These are phyloP conservation scores for Notechis scutatus DNA, from an alignment of 2,113 vertebrate genomes.

Conservation along the genomic window DNA sequence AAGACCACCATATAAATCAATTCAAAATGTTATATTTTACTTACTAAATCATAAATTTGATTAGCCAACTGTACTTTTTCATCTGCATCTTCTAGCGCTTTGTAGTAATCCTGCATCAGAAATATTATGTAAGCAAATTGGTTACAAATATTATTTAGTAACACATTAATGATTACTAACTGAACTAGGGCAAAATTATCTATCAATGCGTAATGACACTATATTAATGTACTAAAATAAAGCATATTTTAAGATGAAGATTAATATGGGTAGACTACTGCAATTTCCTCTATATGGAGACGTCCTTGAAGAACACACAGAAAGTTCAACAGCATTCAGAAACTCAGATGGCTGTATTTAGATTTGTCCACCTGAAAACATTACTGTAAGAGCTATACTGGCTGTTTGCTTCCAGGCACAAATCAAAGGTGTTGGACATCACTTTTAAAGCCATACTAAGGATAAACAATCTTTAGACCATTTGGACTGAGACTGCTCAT, in stretches of 20 bases:
- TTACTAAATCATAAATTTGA: constrained; percentile 99
- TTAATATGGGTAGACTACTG: neutral
- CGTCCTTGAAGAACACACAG: neutral
- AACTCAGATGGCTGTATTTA: neutral
- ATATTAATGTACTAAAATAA: neutral
- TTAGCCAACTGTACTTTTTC: constrained; percentile 98
- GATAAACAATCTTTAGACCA: neutral
- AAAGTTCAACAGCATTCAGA: neutral
- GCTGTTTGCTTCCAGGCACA: neutral
- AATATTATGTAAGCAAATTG: constrained; percentile 1
- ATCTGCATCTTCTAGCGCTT: constrained; percentile 97
- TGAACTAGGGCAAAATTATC: neutral
- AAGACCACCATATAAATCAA: neutral
- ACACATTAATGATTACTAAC: neutral
- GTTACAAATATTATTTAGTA: neutral
- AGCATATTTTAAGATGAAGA: neutral
- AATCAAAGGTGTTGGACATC: neutral
- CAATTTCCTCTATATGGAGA: neutral
- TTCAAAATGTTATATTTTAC: constrained; percentile 51
- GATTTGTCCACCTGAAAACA: neutral
- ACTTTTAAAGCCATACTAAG: neutral
- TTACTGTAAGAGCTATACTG: neutral
- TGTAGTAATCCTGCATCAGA: constrained; percentile 90
- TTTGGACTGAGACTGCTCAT: neutral
- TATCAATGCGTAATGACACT: neutral